Conservation (phyloP, 2,888 invertebrate genomes). For the Folsomia candida region DNA sequence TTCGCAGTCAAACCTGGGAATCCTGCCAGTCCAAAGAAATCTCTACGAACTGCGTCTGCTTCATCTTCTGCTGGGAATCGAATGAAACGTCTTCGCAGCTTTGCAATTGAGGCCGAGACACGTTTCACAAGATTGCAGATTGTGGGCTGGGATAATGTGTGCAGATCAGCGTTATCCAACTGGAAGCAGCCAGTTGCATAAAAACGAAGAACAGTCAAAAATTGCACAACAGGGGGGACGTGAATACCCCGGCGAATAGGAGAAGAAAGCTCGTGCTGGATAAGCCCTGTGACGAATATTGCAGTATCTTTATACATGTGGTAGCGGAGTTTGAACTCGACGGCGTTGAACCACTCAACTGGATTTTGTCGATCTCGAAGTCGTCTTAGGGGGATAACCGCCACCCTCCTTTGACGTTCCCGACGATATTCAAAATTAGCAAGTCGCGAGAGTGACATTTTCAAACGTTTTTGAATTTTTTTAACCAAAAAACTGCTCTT, state of each 20-base stretch:
- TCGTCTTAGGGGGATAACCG: not conserved
- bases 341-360: not conserved
- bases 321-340: slow-evolving; percentile 12
- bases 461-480: no score
- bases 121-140: slow-evolving; percentile 22
- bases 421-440: not conserved
- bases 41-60: not conserved
- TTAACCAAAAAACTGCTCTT: no score
- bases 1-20: slow-evolving; percentile 24
- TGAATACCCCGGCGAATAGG: slow-evolving; percentile 10
- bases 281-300: not conserved
- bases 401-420: not conserved
- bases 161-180: slow-evolving; percentile 15
- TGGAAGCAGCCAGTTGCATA: slow-evolving; percentile 31
- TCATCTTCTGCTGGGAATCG: slow-evolving; percentile 15
- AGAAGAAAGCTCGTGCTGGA: not conserved
- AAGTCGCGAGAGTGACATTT: not conserved
- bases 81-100: slow-evolving; percentile 6
- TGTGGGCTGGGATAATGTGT: slow-evolving; percentile 15
- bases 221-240: slow-evolving; percentile 16
- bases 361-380: slow-evolving; percentile 17
- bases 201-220: slow-evolving; percentile 16
- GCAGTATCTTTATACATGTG: slow-evolving; percentile 26
- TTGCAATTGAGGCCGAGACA: slow-evolving; percentile 23
- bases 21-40: slow-evolving; percentile 17